Evolutionary conservation across 30 jellyfish, hydroid and myxozoan species (phyloP).

Genomic region (Cassiopea andromeda): DNA sequence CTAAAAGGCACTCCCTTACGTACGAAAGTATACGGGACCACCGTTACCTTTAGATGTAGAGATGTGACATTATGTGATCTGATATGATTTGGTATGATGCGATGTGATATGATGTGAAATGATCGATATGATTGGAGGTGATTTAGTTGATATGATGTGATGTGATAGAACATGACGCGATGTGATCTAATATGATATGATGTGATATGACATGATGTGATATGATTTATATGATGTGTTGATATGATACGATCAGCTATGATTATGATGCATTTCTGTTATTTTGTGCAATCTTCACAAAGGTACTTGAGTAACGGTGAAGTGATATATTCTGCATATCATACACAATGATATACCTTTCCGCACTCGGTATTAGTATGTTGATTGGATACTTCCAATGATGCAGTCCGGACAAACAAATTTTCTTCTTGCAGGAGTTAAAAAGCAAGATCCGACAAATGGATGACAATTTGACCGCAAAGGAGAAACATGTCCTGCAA

Average conservation of each 20-base stretch:
- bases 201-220: neutral
- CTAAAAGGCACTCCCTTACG: no score
- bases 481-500: slow-evolving; percentile 53
- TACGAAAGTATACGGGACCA: no score
- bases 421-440: slow-evolving; percentile 39
- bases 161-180: neutral
- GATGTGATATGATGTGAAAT: neutral
- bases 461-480: slow-evolving; percentile 60
- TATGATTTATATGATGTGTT: neutral
- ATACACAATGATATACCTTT: neutral
- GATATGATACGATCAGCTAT: neutral
- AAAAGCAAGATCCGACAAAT: slow-evolving; percentile 62
- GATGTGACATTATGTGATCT: neutral
- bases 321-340: no score
- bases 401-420: neutral
- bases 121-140: neutral
- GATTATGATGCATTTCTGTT: neutral
- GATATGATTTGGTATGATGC: neutral
- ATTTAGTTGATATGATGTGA: neutral
- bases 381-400: neutral
- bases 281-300: no score
- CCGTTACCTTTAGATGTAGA: no score
- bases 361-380: neutral
- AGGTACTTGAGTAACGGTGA: no score
- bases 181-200: neutral